These are phyloP conservation scores for Mallotus villosus DNA, from an alignment of 2,797 vertebrate species.

Conservation along the genomic window DNA sequence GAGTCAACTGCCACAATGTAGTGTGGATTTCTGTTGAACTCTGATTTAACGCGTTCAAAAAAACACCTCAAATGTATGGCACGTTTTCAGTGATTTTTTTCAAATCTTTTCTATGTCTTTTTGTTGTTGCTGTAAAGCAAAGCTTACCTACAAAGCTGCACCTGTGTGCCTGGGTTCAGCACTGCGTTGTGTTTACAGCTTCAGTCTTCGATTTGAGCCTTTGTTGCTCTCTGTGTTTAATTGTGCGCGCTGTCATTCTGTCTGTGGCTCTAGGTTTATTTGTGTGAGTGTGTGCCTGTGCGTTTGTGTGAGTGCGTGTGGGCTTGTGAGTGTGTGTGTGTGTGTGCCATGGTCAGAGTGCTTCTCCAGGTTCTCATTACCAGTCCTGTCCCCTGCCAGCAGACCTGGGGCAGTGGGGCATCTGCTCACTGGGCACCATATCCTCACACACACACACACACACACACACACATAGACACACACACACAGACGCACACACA, in stretches of 20 bases:
- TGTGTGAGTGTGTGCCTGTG: neutral
- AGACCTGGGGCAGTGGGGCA: conserved; percentile 51
- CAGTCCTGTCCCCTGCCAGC: conserved; percentile 49
- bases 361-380: conserved; percentile 67
- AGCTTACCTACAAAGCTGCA: neutral
- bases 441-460: conserved; percentile 6
- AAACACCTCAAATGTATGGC: neutral
- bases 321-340: neutral
- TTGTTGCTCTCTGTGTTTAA: neutral
- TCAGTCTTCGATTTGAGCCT: neutral
- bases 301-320: too few species aligned
- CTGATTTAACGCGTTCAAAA: neutral
- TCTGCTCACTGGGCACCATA: conserved; percentile 53
- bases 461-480: neutral
- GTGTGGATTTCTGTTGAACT: neutral
- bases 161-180: neutral
- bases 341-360: conserved; percentile 12
- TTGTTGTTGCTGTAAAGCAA: neutral
- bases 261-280: neutral
- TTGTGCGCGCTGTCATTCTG: too few species aligned
- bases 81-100: neutral
- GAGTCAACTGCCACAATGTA: conserved; percentile 40
- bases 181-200: too few species aligned
- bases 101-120: neutral
- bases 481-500: neutral